Conservation (phyloP, 2,113 vertebrate species). For the Cichladusa arquata region DNA sequence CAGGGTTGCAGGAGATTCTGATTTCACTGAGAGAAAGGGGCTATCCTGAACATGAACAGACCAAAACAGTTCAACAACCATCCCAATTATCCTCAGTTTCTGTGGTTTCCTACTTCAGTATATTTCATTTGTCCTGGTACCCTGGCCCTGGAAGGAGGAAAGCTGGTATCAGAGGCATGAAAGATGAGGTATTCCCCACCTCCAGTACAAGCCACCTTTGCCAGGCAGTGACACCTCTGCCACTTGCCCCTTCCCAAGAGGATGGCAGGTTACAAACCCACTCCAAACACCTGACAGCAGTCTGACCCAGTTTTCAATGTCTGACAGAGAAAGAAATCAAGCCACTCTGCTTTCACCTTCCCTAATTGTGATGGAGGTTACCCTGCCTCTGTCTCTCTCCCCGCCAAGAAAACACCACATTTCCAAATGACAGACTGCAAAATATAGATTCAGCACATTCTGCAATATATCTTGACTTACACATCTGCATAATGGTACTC, state of each 20-base stretch:
- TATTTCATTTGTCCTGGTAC: background rate
- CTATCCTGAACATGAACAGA: background rate
- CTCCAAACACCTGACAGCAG: background rate
- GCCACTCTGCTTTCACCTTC: background rate
- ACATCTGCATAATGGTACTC: conserved; percentile 17
- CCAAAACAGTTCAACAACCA: background rate
- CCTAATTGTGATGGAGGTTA: background rate
- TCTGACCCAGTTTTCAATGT: background rate
- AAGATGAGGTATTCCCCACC: background rate
- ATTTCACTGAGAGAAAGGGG: background rate
- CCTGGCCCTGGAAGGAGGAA: background rate
- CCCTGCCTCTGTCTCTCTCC: background rate
- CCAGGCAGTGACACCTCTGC: background rate
- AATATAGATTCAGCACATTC: background rate
- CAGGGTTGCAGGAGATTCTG: background rate
- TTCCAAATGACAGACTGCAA: background rate
- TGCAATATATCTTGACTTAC: background rate
- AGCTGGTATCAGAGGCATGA: background rate
- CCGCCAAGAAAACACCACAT: background rate
- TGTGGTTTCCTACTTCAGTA: background rate
- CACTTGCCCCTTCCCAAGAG: rapidly evolving
- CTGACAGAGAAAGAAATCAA: background rate
- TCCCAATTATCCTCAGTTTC: background rate
- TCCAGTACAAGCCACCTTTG: background rate
- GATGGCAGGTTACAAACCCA: background rate